These are phyloP conservation scores for Monoplex corrugatus DNA, from an alignment of 2,888 invertebrate genomes.

Conservation along the genomic window DNA sequence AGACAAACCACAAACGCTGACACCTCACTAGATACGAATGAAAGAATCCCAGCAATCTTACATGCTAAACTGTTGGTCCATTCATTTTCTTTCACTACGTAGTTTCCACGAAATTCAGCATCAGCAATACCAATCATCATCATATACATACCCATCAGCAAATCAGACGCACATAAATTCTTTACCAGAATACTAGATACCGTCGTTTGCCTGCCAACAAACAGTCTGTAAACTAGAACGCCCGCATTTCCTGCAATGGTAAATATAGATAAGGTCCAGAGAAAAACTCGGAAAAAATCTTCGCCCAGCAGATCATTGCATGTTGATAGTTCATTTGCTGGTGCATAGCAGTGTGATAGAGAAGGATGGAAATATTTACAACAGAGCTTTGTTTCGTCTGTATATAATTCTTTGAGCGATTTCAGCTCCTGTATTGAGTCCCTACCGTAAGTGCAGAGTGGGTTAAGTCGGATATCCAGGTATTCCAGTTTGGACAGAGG, in stretches of 20 bases:
- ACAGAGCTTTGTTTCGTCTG: slow-evolving; percentile 14
- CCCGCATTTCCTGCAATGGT: slow-evolving; percentile 48
- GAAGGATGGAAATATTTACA: background rate
- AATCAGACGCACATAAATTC: slow-evolving; percentile 51
- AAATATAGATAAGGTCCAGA: slow-evolving; percentile 39
- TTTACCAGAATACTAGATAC: slow-evolving; percentile 39
- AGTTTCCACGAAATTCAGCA: slow-evolving; percentile 61
- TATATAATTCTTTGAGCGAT: background rate
- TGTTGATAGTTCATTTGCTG: slow-evolving; percentile 51
- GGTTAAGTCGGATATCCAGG: background rate
- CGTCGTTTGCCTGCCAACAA: background rate
- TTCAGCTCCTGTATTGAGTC: background rate
- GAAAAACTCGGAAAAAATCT: slow-evolving; percentile 29
- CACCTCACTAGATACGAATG: slow-evolving; percentile 84
- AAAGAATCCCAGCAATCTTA: slow-evolving; percentile 63
- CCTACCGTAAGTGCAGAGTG: background rate
- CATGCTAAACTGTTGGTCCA: slow-evolving; percentile 65
- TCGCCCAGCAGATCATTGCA: slow-evolving; percentile 49
- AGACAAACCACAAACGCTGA: slow-evolving; percentile 85
- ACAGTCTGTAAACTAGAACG: slow-evolving; percentile 36
- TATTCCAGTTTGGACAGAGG: background rate
- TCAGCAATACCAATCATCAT: slow-evolving; percentile 64
- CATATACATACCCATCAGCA: slow-evolving; percentile 66
- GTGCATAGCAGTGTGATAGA: slow-evolving; percentile 30
- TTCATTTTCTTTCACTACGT: slow-evolving; percentile 61